Conservation (phyloP, 2,888 invertebrate species). For the Panopea generosa region DNA sequence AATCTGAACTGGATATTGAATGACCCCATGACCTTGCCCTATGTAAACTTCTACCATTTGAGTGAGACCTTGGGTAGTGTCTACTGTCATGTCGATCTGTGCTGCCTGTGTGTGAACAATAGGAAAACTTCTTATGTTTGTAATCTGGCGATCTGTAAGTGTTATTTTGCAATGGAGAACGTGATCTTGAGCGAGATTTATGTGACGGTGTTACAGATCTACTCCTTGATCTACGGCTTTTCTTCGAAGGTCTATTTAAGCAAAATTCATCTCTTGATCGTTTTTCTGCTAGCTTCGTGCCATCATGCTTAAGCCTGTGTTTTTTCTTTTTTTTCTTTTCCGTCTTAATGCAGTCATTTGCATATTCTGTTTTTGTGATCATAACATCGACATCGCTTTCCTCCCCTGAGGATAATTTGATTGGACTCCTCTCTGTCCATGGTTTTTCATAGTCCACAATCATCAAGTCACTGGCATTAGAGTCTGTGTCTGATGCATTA, state of each 20-base stretch:
- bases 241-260: background rate
- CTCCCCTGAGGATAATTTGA: constrained; percentile 75
- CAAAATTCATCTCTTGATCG: constrained; percentile 5
- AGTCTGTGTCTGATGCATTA: constrained; percentile 43
- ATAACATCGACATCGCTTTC: constrained; percentile 62
- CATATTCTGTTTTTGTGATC: constrained; percentile 39
- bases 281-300: background rate
- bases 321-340: constrained; percentile 49
- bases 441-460: constrained; percentile 90
- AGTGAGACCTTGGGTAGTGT: background rate
- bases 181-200: constrained; percentile 45
- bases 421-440: constrained; percentile 89
- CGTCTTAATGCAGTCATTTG: constrained; percentile 37
- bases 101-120: constrained; percentile 16
- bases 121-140: constrained; percentile 50
- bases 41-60: background rate
- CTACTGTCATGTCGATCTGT: background rate
- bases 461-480: constrained; percentile 75
- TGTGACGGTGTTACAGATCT: constrained; percentile 41
- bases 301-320: constrained; percentile 35
- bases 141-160: constrained; percentile 16
- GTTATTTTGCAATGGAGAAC: constrained; percentile 6
- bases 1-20: constrained; percentile 18
- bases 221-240: constrained; percentile 15
- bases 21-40: background rate